These are phyloP conservation scores for Ptyas mucosa DNA, from an alignment of 2,113 vertebrate species.

Conservation along the genomic window DNA sequence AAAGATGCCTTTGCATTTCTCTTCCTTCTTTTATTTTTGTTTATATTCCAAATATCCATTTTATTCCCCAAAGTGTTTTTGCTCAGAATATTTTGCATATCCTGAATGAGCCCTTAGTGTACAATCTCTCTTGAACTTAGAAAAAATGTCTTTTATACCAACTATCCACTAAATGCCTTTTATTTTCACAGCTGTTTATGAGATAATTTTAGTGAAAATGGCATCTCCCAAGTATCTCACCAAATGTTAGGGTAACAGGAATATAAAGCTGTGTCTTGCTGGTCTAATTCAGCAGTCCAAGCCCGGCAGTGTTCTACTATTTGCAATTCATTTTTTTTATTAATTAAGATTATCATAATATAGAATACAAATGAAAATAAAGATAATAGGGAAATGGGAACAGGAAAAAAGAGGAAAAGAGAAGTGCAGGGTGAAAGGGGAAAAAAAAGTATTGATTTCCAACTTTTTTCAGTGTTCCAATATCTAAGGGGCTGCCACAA, in stretches of 20 bases:
- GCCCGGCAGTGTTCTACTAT: not conserved
- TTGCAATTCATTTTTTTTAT: not conserved
- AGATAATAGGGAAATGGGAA: not conserved
- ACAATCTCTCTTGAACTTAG: not conserved
- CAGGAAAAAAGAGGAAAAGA: not conserved
- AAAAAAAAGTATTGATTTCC: not conserved
- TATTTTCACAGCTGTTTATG: not conserved
- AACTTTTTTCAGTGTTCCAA: not conserved
- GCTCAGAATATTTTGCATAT: not conserved
- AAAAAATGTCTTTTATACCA: not conserved
- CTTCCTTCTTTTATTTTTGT: not conserved
- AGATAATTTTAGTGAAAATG: not conserved
- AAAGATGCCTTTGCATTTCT: not conserved
- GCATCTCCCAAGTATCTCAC: not conserved
- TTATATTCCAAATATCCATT: not conserved
- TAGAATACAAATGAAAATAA: not conserved
- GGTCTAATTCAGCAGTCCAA: not conserved
- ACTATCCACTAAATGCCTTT: not conserved
- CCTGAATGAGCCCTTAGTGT: not conserved
- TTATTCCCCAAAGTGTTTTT: not conserved
- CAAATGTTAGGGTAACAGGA: not conserved
- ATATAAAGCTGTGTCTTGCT: not conserved
- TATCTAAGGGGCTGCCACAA: not conserved
- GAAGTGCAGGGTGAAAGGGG: not conserved
- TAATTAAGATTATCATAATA: not conserved